phyloP scores from a whole-genome alignment of 2,888 invertebrate species.

The Galeopsomyia nigrocyanea region DNA sequence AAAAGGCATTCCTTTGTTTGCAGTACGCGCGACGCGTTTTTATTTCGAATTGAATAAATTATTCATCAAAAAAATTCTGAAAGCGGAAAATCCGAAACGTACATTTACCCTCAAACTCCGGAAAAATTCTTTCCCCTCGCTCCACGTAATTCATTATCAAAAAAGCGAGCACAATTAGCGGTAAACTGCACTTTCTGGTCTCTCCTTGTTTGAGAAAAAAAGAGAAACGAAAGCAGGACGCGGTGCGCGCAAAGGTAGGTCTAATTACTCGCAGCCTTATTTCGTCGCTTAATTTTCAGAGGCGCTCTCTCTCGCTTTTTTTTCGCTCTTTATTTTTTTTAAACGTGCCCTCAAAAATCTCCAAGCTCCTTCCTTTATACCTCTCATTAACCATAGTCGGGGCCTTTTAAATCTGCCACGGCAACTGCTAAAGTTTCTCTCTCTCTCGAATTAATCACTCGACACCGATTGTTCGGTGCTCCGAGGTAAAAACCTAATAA shows the following conservation, averaged over 20 bases:
- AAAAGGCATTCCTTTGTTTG: too few relatives aligned
- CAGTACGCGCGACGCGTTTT: too few relatives aligned
- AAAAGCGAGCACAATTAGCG: too few relatives aligned
- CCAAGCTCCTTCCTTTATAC: constrained; percentile 12
- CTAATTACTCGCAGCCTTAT: constrained; percentile 64
- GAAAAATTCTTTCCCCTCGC: too few relatives aligned
- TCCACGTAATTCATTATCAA: too few relatives aligned
- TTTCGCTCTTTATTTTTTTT: constrained; percentile 21
- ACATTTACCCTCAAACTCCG: too few relatives aligned
- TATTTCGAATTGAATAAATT: too few relatives aligned
- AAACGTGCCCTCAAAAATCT: too few relatives aligned
- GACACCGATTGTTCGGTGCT: constrained; percentile 61
- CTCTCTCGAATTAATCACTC: constrained; percentile 51
- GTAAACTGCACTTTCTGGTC: constrained; percentile 14
- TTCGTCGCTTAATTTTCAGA: constrained; percentile 56
- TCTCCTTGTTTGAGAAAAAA: constrained; percentile 66
- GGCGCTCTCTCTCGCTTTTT: constrained; percentile 36
- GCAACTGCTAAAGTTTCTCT: constrained; percentile 34
- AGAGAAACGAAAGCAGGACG: constrained; percentile 66
- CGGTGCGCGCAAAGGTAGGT: constrained; percentile 64
- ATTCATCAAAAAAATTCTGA: too few relatives aligned
- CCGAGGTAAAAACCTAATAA: constrained; percentile 66
- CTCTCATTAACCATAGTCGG: constrained; percentile 28
- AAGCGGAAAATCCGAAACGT: too few relatives aligned
- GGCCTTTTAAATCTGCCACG: constrained; percentile 6